These are phyloP conservation scores for Myiagra hebetior DNA, from an alignment of 2,113 vertebrate genomes.

Conservation along the genomic window DNA sequence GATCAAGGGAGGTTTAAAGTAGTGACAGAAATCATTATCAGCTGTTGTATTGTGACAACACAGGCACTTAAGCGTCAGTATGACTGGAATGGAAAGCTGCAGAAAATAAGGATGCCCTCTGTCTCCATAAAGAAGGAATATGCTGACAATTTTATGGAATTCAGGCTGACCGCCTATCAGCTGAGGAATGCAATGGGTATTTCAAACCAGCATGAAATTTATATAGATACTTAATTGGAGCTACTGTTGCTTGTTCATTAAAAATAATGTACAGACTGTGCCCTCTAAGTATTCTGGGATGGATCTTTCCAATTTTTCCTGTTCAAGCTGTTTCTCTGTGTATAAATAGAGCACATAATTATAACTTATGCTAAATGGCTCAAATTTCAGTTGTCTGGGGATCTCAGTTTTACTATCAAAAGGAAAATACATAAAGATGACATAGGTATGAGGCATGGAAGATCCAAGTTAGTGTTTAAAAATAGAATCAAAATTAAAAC, in stretches of 20 bases:
- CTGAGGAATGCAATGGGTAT: background rate
- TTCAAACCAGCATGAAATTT: conserved; percentile 24
- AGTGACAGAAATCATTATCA: background rate
- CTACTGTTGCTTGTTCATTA: conserved; percentile 12
- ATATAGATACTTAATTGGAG: conserved; percentile 12
- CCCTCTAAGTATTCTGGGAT: background rate
- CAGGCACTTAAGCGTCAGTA: background rate
- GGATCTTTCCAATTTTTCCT: background rate
- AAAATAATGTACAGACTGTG: background rate
- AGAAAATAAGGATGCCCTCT: background rate
- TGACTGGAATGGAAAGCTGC: background rate
- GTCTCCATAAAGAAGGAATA: background rate
- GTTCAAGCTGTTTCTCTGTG: background rate
- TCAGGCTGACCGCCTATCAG: background rate
- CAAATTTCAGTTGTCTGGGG: background rate
- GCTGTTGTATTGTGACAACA: background rate
- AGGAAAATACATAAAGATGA: background rate
- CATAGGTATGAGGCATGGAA: background rate
- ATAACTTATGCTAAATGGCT: background rate
- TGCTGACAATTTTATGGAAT: background rate
- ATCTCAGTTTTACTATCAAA: background rate
- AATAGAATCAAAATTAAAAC: background rate
- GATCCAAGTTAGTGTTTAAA: background rate
- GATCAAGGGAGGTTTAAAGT: background rate
- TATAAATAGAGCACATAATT: conserved; percentile 14